phyloP scores from a whole-genome alignment of 2,888 invertebrate species.

The Dastarcus helophoroides region DNA sequence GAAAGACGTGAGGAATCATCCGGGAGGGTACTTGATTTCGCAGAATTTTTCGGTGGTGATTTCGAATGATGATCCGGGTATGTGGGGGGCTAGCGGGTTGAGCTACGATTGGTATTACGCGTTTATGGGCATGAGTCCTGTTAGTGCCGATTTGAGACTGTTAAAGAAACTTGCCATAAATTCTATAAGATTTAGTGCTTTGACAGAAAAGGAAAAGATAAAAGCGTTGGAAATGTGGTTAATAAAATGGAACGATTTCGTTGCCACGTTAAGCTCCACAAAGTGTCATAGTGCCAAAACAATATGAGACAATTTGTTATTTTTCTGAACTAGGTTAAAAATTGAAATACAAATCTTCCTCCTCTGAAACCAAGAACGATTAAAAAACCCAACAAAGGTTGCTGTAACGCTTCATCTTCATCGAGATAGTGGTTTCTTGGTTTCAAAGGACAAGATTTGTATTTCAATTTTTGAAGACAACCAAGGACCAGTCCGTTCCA shows the following conservation, averaged over 20 bases:
- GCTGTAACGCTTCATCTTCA: too few relatives aligned
- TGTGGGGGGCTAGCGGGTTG: slow-evolving; percentile 61
- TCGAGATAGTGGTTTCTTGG: too few relatives aligned
- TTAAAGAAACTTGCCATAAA: slow-evolving; percentile 65
- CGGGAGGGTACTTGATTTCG: slow-evolving; percentile 52
- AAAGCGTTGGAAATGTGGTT: slow-evolving; percentile 43
- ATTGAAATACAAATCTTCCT: too few relatives aligned
- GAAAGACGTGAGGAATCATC: slow-evolving; percentile 65
- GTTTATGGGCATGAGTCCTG: slow-evolving; percentile 63
- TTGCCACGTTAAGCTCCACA: too few relatives aligned
- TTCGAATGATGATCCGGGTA: slow-evolving; percentile 68
- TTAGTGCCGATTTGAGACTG: slow-evolving; percentile 52
- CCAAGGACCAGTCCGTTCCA: too few relatives aligned
- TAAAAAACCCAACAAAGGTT: too few relatives aligned
- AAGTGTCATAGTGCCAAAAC: too few relatives aligned
- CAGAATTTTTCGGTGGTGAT: slow-evolving; percentile 60
- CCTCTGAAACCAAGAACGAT: too few relatives aligned
- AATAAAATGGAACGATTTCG: slow-evolving; percentile 11
- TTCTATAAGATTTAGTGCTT: slow-evolving; percentile 57
- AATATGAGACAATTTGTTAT: too few relatives aligned
- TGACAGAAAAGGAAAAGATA: slow-evolving; percentile 39
- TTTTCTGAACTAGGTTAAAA: too few relatives aligned
- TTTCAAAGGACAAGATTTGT: too few relatives aligned
- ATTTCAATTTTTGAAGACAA: too few relatives aligned
- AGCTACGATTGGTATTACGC: slow-evolving; percentile 71